A percentile compares a stretch with the other conserved stretches of the same genome.
These are phyloP conservation scores for Prochilodus magdalenae DNA, from an alignment of 2,113 vertebrate species.

Conservation along the genomic window DNA sequence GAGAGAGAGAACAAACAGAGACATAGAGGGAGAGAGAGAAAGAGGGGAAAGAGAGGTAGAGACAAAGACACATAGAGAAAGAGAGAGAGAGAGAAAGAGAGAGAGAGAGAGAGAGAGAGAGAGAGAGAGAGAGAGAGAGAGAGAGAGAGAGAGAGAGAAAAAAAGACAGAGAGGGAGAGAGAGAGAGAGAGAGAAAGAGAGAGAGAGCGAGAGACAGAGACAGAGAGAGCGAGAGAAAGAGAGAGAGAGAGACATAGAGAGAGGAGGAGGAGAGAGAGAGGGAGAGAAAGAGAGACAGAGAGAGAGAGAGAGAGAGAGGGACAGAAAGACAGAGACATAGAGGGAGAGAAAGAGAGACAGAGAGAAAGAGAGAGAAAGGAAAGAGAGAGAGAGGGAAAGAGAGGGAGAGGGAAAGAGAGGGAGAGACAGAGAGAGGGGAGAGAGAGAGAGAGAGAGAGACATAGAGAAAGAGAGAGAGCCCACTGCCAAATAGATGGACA, in stretches of 20 bases:
- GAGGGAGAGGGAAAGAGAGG: not conserved
- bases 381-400: not conserved
- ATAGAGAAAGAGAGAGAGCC: not conserved
- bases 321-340: too few relatives aligned
- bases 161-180: not conserved
- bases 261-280: too few relatives aligned
- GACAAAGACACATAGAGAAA: not conserved
- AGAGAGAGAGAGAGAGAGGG: not conserved
- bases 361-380: too few relatives aligned
- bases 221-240: not conserved
- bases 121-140: not conserved
- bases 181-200: not conserved
- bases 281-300: too few relatives aligned
- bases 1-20: too few relatives aligned
- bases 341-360: too few relatives aligned
- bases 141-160: too few relatives aligned
- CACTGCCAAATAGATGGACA: not conserved
- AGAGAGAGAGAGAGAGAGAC: not conserved
- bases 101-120: not conserved
- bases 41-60: not conserved
- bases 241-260: too few relatives aligned
- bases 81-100: not conserved
- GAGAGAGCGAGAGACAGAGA: too few relatives aligned
- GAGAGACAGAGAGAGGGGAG: not conserved
- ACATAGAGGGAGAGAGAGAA: too few relatives aligned